Base-by-base conservation (phyloP, 2,888 invertebrate genomes). In the Aporophyla nigra region DNA sequence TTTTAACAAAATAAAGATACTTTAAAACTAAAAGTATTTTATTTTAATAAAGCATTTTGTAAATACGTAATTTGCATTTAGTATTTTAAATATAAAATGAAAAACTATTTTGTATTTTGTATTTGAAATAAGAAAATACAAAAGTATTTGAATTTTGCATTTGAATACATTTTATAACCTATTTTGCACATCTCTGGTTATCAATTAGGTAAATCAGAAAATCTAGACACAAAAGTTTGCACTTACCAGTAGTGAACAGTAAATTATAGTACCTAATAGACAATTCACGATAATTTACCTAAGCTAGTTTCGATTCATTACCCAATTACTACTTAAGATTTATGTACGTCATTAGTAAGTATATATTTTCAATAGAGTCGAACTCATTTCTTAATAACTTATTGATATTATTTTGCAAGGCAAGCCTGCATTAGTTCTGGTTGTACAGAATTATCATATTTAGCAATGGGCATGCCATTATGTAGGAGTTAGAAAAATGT, bases 391-490 rank as follows among this genome's bases (percentile, higher is more conserved):
- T 58, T n/a, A 46, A 27, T 61, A 49, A 16, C 2, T 24, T 53
- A 53, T 71, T 68, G 16, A n/a, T 66, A 71, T 21, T 54, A 71
- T 80, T 80, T 82, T 61, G 74, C 59, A 82, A 63, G n/a, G 2
- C 16, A 53, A 61, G 10, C 14, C 6, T 70, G 51, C 49, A 27
- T 76, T 58, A 16, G 14, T 53, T 61, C 14, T 59, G 4, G 51
- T 49, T 56, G 51, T 56, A 63, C 19, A 69, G 12, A 58, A 83
- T 68, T 72, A 72, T 70, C 27, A 82, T 71, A 82, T 65, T 80
- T 61, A n/a, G 19, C 33, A 14, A 62, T 59, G 9, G 21, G 27
- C 24, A 51, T 21, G 27, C 4, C 24, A 5, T n/a, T 63, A 58
- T 54, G 68, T 74, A 65, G 75, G 82, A 59, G 82, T 74, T 2